Conservation (phyloP, 2,888 invertebrate species). For the Bimastos eiseni region DNA sequence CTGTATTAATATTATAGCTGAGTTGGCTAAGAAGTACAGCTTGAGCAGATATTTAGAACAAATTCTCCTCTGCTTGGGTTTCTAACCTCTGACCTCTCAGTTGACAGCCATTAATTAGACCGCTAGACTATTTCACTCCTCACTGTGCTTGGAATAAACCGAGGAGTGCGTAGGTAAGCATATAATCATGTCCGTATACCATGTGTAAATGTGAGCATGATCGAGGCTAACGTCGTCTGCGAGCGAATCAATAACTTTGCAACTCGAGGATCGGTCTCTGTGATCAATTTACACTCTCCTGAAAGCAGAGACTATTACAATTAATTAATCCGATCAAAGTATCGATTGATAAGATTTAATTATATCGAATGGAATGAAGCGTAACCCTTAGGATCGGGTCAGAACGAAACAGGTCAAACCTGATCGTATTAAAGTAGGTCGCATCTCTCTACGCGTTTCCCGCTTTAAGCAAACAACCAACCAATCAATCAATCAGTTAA, state of each 20-base stretch:
- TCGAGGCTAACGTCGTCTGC: neutral
- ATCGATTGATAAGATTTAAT: neutral
- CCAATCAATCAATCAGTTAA: no score
- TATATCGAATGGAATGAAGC: neutral
- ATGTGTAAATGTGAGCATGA: neutral
- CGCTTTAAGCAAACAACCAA: no score
- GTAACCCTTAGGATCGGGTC: neutral
- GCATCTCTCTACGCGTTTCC: neutral
- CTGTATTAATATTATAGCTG: no score
- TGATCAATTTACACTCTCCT: neutral
- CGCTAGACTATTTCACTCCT: no score
- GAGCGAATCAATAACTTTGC: neutral
- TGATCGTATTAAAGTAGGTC: neutral
- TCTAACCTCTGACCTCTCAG: no score
- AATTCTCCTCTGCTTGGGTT: no score
- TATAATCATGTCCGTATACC: neutral
- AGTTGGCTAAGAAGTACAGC: no score
- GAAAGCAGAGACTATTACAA: neutral
- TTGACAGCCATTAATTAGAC: no score
- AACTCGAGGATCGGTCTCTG: neutral
- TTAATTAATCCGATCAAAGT: neutral
- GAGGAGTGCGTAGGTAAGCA: neutral
- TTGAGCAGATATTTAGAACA: no score
- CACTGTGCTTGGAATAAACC: neutral
- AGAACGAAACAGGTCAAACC: neutral